Conservation (phyloP, 2,797 vertebrate species). For the Tangara arthus region DNA sequence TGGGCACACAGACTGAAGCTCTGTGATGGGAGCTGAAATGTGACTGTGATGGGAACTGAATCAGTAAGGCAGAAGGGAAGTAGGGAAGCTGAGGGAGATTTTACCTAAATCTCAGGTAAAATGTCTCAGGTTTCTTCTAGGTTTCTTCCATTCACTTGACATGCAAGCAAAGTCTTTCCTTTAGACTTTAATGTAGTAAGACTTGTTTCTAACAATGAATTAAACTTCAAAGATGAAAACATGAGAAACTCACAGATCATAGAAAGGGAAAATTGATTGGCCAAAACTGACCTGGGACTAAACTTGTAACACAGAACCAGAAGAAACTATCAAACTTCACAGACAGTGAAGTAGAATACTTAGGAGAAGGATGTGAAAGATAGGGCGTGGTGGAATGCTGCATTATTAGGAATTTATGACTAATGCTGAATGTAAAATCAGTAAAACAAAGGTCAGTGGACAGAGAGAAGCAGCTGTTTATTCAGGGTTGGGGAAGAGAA, state of each 20-base stretch:
- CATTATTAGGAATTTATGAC: neutral
- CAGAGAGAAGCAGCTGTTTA: neutral
- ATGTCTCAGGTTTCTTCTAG: neutral
- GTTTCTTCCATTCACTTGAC: neutral
- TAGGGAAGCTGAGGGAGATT: neutral
- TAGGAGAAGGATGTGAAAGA: neutral
- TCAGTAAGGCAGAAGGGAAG: neutral
- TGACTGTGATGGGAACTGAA: rapidly evolving
- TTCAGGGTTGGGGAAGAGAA: neutral
- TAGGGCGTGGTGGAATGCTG: neutral
- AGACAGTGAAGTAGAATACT: neutral
- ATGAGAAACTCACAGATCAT: neutral
- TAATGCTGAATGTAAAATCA: neutral
- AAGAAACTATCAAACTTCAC: neutral
- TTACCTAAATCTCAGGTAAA: neutral
- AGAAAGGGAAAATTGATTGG: neutral
- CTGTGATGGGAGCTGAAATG: neutral
- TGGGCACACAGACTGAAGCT: neutral
- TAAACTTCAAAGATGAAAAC: neutral
- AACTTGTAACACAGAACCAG: neutral
- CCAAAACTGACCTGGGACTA: neutral
- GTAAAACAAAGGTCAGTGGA: neutral
- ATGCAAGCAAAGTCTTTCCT: neutral
- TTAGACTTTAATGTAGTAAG: neutral
- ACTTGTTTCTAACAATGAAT: neutral